Evolutionary conservation across 2,113 vertebrate genomes (phyloP).

Genomic region (Python bivittatus): DNA sequence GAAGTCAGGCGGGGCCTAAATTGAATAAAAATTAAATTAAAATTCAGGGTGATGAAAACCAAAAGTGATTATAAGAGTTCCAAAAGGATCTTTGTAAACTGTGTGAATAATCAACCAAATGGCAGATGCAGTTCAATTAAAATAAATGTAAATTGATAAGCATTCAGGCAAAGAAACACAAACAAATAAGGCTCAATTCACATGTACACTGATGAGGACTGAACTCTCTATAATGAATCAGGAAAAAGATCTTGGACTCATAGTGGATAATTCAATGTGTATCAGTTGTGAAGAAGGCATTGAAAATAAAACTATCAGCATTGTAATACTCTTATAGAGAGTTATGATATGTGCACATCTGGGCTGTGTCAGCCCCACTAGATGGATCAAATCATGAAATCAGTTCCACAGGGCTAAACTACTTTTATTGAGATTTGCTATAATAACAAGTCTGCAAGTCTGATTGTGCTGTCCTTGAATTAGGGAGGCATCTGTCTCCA

Average conservation of each 20-base stretch:
- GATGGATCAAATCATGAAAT: not conserved
- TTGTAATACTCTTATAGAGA: not conserved
- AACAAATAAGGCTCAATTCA: not conserved
- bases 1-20: not conserved
- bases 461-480: not conserved
- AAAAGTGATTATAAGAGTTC: not conserved
- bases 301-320: not conserved
- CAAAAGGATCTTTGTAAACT: not conserved
- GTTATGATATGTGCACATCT: not conserved
- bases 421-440: not conserved
- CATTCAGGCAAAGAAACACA: not conserved
- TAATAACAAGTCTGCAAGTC: not conserved
- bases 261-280: not conserved
- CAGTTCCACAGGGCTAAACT: not conserved
- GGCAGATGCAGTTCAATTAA: not conserved
- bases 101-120: not conserved
- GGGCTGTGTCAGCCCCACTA: not conserved
- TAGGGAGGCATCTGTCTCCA: not conserved
- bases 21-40: not conserved
- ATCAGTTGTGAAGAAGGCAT: not conserved
- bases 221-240: not conserved
- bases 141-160: not conserved
- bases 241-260: not conserved
- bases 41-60: not conserved
- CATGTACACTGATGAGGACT: not conserved